A percentile compares a stretch with the other conserved stretches of the same genome.
Evolutionary conservation across 2,113 vertebrate genomes (phyloP).

Genomic region (Clarias batrachus): DNA sequence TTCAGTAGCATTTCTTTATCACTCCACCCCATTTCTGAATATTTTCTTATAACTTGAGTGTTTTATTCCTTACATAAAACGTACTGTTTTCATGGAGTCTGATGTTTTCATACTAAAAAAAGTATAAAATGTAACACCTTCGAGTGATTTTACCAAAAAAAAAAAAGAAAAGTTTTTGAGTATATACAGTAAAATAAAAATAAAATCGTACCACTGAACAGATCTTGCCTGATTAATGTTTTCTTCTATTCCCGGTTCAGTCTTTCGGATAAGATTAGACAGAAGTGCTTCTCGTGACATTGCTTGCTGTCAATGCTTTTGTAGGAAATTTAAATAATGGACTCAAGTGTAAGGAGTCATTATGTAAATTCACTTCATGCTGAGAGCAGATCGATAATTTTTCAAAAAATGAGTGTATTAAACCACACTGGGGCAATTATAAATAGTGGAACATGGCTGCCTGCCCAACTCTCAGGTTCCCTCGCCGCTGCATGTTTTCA

Average conservation of each 20-base stretch:
- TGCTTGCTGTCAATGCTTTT: background rate
- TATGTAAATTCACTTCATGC: background rate
- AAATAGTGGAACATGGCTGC: background rate
- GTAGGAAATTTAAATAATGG: background rate
- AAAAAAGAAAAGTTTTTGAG: background rate
- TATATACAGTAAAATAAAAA: background rate
- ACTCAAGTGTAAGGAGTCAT: background rate
- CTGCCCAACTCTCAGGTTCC: background rate
- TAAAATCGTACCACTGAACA: background rate
- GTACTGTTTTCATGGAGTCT: background rate
- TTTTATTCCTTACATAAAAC: background rate
- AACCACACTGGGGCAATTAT: background rate
- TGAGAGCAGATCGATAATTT: constrained; percentile 6
- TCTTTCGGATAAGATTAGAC: background rate
- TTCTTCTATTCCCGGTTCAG: background rate
- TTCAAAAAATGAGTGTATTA: background rate
- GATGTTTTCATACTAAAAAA: background rate
- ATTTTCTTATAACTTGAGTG: background rate
- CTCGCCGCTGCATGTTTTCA: background rate
- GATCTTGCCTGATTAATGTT: background rate
- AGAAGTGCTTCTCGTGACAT: background rate
- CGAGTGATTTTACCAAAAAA: background rate
- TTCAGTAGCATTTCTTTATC: background rate
- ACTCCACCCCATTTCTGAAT: background rate
- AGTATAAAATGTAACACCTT: background rate